A percentile compares a stretch with the other conserved stretches of the same genome.
Evolutionary conservation across 2,113 vertebrate species (phyloP).

Genomic region (Tyto alba): DNA sequence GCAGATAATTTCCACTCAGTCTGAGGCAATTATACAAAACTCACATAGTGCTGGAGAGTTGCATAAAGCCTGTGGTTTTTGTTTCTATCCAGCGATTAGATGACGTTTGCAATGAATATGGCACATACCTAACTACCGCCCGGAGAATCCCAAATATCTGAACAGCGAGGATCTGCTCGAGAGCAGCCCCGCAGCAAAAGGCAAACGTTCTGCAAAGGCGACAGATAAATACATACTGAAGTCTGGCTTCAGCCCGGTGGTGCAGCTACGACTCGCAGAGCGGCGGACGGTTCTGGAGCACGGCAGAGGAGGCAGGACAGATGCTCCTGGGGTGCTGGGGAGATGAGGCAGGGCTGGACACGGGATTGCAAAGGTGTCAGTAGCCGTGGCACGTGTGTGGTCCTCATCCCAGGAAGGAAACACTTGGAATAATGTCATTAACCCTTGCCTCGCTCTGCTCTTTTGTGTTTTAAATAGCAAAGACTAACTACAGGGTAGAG

Average conservation of each 20-base stretch:
- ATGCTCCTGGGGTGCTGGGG: not conserved
- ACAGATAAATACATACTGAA: not conserved
- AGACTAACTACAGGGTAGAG: not conserved
- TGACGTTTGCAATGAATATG: not conserved
- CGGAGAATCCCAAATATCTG: not conserved
- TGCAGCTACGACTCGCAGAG: not conserved
- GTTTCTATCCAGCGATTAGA: not conserved
- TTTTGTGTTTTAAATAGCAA: not conserved
- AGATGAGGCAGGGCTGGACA: no score
- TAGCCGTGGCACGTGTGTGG: not conserved
- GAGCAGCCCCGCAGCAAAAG: not conserved
- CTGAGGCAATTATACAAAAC: not conserved
- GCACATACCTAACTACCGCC: not conserved
- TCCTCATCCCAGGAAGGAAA: not conserved
- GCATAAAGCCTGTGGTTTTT: not conserved
- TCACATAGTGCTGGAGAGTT: not conserved
- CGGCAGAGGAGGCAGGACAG: not conserved
- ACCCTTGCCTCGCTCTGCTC: not conserved
- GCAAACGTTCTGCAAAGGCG: not conserved
- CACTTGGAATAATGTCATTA: not conserved
- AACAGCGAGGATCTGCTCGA: not conserved
- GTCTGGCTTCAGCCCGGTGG: fast-evolving
- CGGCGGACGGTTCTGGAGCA: not conserved
- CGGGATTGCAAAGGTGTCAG: not conserved
- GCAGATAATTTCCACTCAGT: not conserved